phyloP scores from a whole-genome alignment of 1,140 invertebrate genomes.

The Meteorus sp. region DNA sequence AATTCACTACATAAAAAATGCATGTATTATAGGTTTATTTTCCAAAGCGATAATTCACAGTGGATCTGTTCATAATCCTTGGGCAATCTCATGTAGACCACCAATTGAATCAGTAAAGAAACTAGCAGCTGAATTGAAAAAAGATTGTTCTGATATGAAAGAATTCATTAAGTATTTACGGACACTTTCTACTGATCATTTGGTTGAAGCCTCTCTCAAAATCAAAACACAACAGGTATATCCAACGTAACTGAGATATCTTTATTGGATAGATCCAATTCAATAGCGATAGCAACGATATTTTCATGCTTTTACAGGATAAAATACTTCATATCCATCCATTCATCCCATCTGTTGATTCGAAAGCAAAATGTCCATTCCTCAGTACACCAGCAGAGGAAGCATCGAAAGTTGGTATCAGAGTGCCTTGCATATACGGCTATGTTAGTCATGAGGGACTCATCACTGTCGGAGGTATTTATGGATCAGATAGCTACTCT shows the following conservation, averaged over 20 bases:
- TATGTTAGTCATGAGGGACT: conserved; percentile 64
- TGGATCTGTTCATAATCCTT: conserved; percentile 56
- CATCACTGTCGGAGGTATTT: conserved; percentile 41
- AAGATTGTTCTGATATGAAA: conserved; percentile 49
- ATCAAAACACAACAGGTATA: too few species aligned
- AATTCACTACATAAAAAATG: neutral
- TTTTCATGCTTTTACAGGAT: conserved; percentile 28
- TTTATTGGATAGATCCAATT: neutral
- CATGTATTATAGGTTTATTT: conserved; percentile 57
- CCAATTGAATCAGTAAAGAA: conserved; percentile 48
- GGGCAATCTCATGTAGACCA: conserved; percentile 39
- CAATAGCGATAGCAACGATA: neutral
- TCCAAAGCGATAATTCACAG: conserved; percentile 66
- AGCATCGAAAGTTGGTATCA: conserved; percentile 52
- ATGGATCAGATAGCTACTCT: neutral
- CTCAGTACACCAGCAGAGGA: conserved; percentile 44
- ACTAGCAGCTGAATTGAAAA: conserved; percentile 51
- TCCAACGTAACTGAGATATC: too few species aligned
- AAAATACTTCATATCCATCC: conserved; percentile 21
- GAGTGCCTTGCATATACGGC: conserved; percentile 67
- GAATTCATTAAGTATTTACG: conserved; percentile 55
- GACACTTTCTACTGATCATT: conserved; percentile 46
- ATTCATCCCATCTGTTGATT: conserved; percentile 42
- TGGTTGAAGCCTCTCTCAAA: too few species aligned
- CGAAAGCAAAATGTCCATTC: conserved; percentile 48